Conservation (phyloP, 2,797 vertebrate genomes). For the Simalia tracyae region DNA sequence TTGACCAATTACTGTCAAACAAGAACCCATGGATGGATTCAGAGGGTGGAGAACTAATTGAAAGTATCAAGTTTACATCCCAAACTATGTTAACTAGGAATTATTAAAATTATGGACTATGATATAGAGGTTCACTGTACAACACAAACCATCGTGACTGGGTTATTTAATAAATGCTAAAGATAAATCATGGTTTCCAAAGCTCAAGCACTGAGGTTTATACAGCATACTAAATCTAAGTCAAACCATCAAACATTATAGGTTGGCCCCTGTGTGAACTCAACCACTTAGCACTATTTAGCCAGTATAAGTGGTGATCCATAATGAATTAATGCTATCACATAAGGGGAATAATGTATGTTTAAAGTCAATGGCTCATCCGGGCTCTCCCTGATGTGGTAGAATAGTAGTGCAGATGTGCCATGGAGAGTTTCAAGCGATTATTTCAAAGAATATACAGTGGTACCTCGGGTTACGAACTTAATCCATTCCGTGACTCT, state of each 20-base stretch:
- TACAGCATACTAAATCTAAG: not conserved
- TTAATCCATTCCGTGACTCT: too few species aligned
- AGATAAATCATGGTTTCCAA: not conserved
- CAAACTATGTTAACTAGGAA: conserved; percentile 1
- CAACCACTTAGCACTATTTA: conserved; percentile 28
- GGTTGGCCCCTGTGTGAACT: not conserved
- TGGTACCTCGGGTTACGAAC: too few species aligned
- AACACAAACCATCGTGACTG: not conserved
- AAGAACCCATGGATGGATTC: conserved; percentile 1
- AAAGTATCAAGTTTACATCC: not conserved
- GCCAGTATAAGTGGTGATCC: conserved; percentile 14
- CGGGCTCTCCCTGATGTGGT: not conserved
- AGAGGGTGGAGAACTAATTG: not conserved
- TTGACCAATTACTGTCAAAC: conserved; percentile 8
- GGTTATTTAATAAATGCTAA: not conserved
- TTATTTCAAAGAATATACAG: not conserved
- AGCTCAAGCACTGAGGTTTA: not conserved
- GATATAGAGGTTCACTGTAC: not conserved
- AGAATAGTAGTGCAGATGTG: not conserved
- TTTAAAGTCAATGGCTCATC: not conserved
- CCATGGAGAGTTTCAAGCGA: not conserved
- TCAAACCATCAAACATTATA: not conserved
- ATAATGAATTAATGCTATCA: not conserved
- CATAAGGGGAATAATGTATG: not conserved
- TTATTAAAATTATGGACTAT: conserved; percentile 18